Conservation (phyloP, 1,140 invertebrate species). For the Tetraneura akinire region DNA sequence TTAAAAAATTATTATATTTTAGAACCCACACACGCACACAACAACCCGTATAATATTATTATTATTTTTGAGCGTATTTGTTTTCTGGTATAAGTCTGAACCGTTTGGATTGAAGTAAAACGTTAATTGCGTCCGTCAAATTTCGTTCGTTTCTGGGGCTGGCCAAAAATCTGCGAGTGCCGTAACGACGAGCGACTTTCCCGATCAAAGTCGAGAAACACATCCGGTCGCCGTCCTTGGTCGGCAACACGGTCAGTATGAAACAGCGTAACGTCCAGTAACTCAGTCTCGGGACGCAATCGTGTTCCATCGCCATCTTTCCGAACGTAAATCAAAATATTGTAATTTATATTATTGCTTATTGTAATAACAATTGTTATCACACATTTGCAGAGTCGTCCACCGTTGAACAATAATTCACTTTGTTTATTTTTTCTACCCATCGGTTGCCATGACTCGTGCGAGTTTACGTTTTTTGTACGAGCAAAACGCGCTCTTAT, state of each 20-base stretch:
- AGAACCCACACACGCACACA: too few species aligned
- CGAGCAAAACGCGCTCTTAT: too few species aligned
- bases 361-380: too few species aligned
- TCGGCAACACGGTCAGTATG: not conserved
- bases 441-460: not conserved
- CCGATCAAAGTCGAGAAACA: not conserved
- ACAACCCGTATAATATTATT: too few species aligned
- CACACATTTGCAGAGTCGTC: too few species aligned
- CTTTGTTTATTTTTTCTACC: too few species aligned
- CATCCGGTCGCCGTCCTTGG: not conserved
- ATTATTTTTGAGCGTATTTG: too few species aligned
- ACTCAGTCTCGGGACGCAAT: not conserved
- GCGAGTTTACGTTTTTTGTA: too few species aligned
- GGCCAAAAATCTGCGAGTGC: not conserved
- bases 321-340: too few species aligned
- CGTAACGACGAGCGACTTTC: not conserved
- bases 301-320: not conserved
- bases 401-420: too few species aligned
- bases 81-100: not conserved
- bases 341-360: too few species aligned
- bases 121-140: not conserved
- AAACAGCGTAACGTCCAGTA: constrained; percentile 28
- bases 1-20: too few species aligned
- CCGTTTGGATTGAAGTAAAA: not conserved
- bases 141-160: not conserved